Base-by-base conservation (phyloP, 1,140 invertebrate species). In the Oryctes rhinoceros region DNA sequence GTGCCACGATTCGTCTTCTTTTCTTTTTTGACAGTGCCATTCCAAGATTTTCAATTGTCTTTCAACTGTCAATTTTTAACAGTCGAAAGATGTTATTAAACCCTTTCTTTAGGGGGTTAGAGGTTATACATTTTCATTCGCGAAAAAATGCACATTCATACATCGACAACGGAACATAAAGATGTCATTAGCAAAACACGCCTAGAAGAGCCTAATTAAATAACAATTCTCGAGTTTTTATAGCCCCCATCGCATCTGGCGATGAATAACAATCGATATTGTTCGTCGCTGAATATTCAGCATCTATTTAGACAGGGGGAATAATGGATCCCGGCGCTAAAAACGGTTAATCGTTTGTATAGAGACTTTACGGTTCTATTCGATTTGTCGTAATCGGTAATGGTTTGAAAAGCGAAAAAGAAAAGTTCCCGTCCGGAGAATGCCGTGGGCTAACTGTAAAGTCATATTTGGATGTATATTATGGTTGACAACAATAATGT, bases 391-490 rank as follows among this genome's bases (percentile, higher is more conserved):
- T 59, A 18, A 59, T 59, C 15, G 53, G 13, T 59, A n/a, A 59
- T 18, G 53, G 15, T 44, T 44, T 44, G 39, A 44, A 44, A 44
- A 44, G 39, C 39, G 39, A 44, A 7, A 44, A 44, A 44, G 18
- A 59, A 59, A 59, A 59, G n/a, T 15, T 7, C 15, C 18, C 53
- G 6, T 59, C 53, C 3, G 3, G n/a, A 59, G 53, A 59, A 59
- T 59, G n/a, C 15, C 7, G 18, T 10, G 39, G 24, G 39, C 9
- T 59, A 59, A 59, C 53, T 59, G 53, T 59, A 59, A n/a, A 59
- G 53, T 59, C n/a, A 59, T 59, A 59, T 59, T 59, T 59, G 53
- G 53, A 18, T 59, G n/a, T n/a, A 59, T 59, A 59, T 59, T 59
- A n/a, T 59, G 3, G 15, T 59, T 18, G 53, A 59, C 53, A 15